Percentiles rank a stretch among this genome's conserved stretches.
Conservation (phyloP, 2,797 vertebrate species). For the Typhlichthys eigenmanni region DNA sequence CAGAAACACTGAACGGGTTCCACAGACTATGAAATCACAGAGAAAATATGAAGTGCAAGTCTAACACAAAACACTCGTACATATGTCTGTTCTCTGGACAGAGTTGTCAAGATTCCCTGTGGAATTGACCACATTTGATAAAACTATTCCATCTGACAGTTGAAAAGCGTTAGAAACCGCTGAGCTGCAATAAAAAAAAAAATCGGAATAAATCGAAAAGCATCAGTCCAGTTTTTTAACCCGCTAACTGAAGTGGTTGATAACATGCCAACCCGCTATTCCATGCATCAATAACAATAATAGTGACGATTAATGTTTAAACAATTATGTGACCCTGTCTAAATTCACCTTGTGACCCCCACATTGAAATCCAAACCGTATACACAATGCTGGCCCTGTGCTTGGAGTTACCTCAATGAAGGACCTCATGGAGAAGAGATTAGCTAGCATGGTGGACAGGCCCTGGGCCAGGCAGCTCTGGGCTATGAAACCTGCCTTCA, state of each 20-base stretch:
- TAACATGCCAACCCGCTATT: no score
- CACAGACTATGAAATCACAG: slow-evolving; percentile 66
- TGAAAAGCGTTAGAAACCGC: slow-evolving; percentile 15
- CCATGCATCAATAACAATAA: no score
- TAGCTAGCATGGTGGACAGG: slow-evolving; percentile 99
- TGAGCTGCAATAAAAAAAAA: not conserved
- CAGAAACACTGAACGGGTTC: slow-evolving; percentile 70
- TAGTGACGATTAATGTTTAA: not conserved
- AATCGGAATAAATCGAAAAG: not conserved
- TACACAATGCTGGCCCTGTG: slow-evolving; percentile 29
- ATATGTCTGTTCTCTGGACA: slow-evolving; percentile 46
- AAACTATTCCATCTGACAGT: slow-evolving; percentile 52
- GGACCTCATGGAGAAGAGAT: slow-evolving; percentile 99
- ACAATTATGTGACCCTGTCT: no score
- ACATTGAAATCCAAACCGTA: slow-evolving; percentile 15
- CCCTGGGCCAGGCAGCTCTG: slow-evolving; percentile 99
- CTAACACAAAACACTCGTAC: slow-evolving; percentile 62
- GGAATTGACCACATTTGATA: slow-evolving; percentile 41
- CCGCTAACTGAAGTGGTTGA: no score
- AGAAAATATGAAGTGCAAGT: slow-evolving; percentile 70
- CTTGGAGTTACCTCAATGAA: slow-evolving; percentile 94
- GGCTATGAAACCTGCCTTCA: slow-evolving; percentile 98
- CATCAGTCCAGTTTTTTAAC: no score
- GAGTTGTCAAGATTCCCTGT: slow-evolving; percentile 49
- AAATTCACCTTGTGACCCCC: no score